phyloP scores from a whole-genome alignment of 2,888 invertebrate species.

The Hybos culiciformis region DNA sequence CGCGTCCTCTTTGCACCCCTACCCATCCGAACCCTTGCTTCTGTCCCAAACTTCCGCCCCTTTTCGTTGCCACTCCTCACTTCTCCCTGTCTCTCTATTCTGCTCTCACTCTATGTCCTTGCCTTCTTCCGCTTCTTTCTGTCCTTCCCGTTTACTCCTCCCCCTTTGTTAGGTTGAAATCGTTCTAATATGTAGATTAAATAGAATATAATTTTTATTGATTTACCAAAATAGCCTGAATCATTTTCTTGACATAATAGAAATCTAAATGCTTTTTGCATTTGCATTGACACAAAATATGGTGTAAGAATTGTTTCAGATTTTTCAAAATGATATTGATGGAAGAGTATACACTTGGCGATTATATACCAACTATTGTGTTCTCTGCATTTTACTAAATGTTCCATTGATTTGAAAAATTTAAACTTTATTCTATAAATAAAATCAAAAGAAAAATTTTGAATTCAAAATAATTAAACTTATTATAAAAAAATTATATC shows the following conservation, averaged over 20 bases:
- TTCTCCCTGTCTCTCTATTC: too few relatives aligned
- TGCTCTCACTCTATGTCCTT: too few relatives aligned
- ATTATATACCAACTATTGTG: conserved; percentile 30
- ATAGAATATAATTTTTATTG: conserved; percentile 3
- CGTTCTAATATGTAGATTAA: too few relatives aligned
- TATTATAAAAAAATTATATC: not conserved
- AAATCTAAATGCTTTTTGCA: conserved; percentile 27
- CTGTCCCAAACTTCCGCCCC: too few relatives aligned
- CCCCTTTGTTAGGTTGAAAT: too few relatives aligned
- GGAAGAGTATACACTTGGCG: conserved; percentile 26
- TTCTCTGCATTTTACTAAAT: conserved; percentile 29
- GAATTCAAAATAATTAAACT: not conserved
- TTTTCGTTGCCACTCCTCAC: too few relatives aligned
- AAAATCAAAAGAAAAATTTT: not conserved
- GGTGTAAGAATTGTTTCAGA: conserved; percentile 22
- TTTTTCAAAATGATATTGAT: conserved; percentile 22
- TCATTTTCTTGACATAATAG: conserved; percentile 27
- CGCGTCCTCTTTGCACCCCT: too few relatives aligned
- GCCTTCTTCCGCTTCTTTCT: too few relatives aligned
- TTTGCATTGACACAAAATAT: conserved; percentile 25
- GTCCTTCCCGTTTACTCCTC: too few relatives aligned
- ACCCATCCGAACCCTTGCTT: too few relatives aligned
- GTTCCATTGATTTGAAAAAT: conserved; percentile 28
- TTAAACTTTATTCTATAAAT: conserved; percentile 18
- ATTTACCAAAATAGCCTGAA: conserved; percentile 20